Conservation (phyloP, 2,888 invertebrate species). For the Eurytoma californica region DNA sequence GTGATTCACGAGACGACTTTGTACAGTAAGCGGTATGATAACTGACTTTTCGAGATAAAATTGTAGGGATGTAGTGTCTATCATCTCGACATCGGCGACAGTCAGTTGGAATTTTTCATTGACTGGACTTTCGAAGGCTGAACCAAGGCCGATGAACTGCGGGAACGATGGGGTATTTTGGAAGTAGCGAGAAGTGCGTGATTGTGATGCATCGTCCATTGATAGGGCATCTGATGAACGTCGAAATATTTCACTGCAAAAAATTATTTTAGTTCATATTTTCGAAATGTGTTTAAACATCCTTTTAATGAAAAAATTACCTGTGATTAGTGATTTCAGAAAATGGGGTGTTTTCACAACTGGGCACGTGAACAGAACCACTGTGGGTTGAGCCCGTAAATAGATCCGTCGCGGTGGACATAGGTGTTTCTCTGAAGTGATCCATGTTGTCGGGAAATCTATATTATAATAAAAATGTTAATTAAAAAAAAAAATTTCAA, state of each 20-base stretch:
- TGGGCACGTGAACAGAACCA: conserved; percentile 62
- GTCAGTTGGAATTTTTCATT: conserved; percentile 61
- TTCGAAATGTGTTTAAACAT: neutral
- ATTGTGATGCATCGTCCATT: conserved; percentile 22
- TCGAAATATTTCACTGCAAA: conserved; percentile 44
- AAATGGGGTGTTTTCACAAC: conserved; percentile 63
- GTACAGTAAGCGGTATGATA: conserved; percentile 81
- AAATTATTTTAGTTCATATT: neutral
- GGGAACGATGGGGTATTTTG: conserved; percentile 53
- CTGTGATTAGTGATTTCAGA: conserved; percentile 60
- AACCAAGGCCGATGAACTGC: conserved; percentile 59
- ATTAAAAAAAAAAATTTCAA: no score
- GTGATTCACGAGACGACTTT: conserved; percentile 83
- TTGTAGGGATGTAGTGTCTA: conserved; percentile 72
- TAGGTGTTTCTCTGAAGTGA: conserved; percentile 65
- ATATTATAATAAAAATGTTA: no score
- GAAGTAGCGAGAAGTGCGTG: conserved; percentile 39
- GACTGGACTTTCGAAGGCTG: conserved; percentile 55
- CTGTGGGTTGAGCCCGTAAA: conserved; percentile 66
- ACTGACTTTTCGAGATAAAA: conserved; percentile 82
- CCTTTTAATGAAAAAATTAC: conserved; percentile 13
- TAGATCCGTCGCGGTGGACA: conserved; percentile 73
- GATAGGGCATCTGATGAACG: conserved; percentile 45
- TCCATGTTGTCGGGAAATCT: conserved; percentile 7
- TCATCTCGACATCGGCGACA: conserved; percentile 68